These are phyloP conservation scores for Austrofundulus limnaeus DNA, from an alignment of 2,113 vertebrate species.

Conservation along the genomic window DNA sequence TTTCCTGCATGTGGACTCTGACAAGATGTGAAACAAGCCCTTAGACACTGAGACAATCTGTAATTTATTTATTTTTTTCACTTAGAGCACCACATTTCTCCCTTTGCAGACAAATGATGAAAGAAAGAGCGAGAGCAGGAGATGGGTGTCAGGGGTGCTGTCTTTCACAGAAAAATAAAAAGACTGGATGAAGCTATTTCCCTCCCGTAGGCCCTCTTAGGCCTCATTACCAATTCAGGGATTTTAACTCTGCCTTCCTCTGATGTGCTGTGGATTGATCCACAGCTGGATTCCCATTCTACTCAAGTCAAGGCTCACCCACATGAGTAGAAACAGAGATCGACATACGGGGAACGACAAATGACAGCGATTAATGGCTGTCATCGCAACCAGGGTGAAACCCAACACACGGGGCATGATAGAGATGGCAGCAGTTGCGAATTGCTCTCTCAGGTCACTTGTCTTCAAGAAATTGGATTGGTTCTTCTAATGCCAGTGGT, in stretches of 20 bases:
- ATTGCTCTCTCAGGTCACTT: too few species aligned
- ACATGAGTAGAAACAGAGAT: conserved; percentile 6
- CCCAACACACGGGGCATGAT: too few species aligned
- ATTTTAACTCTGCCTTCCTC: conserved; percentile 30
- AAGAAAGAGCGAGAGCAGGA: conserved; percentile 19
- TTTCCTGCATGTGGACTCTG: conserved; percentile 37
- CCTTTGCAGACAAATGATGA: conserved; percentile 26
- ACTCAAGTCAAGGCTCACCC: conserved; percentile 23
- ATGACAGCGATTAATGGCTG: too few species aligned
- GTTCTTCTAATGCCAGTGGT: too few species aligned
- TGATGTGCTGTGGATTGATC: conserved; percentile 11
- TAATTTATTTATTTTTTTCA: conserved; percentile 41
- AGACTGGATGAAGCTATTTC: conserved; percentile 53
- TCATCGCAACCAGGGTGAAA: too few species aligned
- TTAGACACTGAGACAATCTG: conserved; percentile 47
- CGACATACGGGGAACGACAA: too few species aligned
- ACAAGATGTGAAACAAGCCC: conserved; percentile 51
- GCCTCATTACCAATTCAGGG: conserved; percentile 51
- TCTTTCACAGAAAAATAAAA: conserved; percentile 60
- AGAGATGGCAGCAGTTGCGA: too few species aligned
- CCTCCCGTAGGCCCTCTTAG: conserved; percentile 60
- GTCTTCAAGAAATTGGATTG: too few species aligned
- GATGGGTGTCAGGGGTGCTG: conserved; percentile 55
- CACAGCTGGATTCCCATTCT: conserved; percentile 60
- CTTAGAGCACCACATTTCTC: conserved; percentile 18